Percentiles rank a stretch among this genome's conserved stretches.
Evolutionary conservation across 2,888 invertebrate genomes (phyloP).

Genomic region (Cryptus armator): DNA sequence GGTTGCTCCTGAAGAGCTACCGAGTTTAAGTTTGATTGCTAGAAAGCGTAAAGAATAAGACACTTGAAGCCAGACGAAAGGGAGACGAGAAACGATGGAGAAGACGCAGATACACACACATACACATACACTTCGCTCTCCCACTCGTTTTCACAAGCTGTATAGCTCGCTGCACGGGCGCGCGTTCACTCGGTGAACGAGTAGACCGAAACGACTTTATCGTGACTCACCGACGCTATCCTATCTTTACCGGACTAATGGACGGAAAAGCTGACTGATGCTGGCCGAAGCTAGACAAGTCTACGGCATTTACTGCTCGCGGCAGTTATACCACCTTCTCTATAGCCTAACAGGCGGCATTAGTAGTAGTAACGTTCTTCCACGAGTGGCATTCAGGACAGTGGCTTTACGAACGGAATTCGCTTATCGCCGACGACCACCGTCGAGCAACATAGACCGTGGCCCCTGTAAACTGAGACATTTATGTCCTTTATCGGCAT

Average conservation of each 20-base stretch:
- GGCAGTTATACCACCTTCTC: constrained; percentile 45
- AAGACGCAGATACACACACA: background rate
- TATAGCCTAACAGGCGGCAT: constrained; percentile 15
- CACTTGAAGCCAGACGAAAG: constrained; percentile 28
- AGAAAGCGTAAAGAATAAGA: constrained; percentile 31
- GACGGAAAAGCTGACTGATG: constrained; percentile 64
- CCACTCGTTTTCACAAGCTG: constrained; percentile 30
- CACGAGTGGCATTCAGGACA: constrained; percentile 31
- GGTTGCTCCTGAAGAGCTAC: constrained; percentile 12
- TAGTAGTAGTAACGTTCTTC: constrained; percentile 27
- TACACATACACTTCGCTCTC: constrained; percentile 3
- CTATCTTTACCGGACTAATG: constrained; percentile 64
- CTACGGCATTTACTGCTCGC: constrained; percentile 39
- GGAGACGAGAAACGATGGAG: constrained; percentile 38
- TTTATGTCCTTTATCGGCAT: constrained; percentile 66
- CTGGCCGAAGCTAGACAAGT: constrained; percentile 36
- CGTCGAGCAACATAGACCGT: constrained; percentile 23
- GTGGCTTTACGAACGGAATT: constrained; percentile 58
- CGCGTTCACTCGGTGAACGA: constrained; percentile 48
- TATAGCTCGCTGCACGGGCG: background rate
- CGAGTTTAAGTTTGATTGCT: constrained; percentile 30
- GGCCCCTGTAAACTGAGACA: constrained; percentile 27
- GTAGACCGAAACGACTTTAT: constrained; percentile 63
- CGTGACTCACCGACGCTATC: constrained; percentile 61
- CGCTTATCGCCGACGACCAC: constrained; percentile 61